Base-by-base conservation (phyloP, 2,888 invertebrate genomes). In the Halictus quadricinctus region DNA sequence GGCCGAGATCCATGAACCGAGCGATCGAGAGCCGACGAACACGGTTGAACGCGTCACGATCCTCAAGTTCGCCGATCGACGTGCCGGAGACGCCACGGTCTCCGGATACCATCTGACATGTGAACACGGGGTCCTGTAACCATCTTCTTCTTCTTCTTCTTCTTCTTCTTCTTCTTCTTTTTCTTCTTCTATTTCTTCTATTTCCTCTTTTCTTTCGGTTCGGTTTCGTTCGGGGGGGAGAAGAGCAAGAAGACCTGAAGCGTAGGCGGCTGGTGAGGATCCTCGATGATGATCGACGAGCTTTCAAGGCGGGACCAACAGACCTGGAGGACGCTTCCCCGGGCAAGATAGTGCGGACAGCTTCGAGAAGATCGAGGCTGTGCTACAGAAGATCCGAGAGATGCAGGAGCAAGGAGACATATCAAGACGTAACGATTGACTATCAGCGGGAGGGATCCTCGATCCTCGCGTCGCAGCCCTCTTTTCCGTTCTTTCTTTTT, bases 271-370 rank as follows among this genome's bases (percentile, higher is more conserved):
- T 46, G 54, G 36, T 36, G 36, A 36, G 7, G 41, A 50, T 70
- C 41, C 7, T 46, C 41, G 66, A 78, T 58, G 69, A 82, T 41
- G 78, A 84, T 81, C 81, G 76, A 81, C 50, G 84, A 82, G 78
- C 80, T 78, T 70, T 70, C 79, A 79, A 74, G 84, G 74, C 80
- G 87, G 87, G 87, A 87, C 87, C 87, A 87, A 80, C 43, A 41
- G 70, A 79, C 54, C 66, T 77, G 54, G 72, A 76, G 50, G 29
- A 54, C 66, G 60, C 83, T 74, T 76, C 54, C 36, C 77, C 72
- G 77, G 36, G 76, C 48, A 7, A n/a, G 58, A 58, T 58, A 58
- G 58, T 58, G 58, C 58, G n/a, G 25, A 41, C 50, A 41, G 15
- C 66, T 21, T 46, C 82, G 43, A 6, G 66, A 15, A 15, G 36